phyloP scores from a whole-genome alignment of 2,113 vertebrate species.

The Pteruthius melanotis region DNA sequence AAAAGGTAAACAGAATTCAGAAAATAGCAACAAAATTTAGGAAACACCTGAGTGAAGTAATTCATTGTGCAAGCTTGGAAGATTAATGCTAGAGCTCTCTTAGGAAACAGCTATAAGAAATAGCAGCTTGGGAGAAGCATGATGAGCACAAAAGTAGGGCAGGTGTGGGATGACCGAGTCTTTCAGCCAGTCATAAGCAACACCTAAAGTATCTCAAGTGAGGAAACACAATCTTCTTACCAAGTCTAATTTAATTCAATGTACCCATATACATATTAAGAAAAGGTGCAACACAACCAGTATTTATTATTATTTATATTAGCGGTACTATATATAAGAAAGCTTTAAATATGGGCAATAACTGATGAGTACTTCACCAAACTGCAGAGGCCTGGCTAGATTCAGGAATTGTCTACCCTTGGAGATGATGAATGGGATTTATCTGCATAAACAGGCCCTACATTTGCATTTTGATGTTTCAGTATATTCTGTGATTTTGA shows the following conservation, averaged over 20 bases:
- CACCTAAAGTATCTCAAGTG: background rate
- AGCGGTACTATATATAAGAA: background rate
- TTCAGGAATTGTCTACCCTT: background rate
- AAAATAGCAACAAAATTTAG: background rate
- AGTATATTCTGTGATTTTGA: background rate
- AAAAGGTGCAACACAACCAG: background rate
- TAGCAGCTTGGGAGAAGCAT: background rate
- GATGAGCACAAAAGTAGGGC: background rate
- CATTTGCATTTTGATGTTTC: background rate
- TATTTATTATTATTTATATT: no score
- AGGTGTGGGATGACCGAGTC: background rate
- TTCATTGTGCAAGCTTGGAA: background rate
- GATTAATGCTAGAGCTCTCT: background rate
- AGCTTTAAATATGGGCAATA: background rate
- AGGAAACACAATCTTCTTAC: background rate
- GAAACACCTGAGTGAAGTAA: background rate
- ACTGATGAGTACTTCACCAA: background rate
- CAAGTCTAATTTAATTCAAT: background rate
- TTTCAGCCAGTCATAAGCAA: background rate
- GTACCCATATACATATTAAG: background rate
- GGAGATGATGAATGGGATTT: background rate
- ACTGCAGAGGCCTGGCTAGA: background rate
- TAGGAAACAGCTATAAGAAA: background rate
- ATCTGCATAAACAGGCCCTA: background rate
- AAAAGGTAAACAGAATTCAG: background rate